Evolutionary conservation across 2,113 vertebrate genomes (phyloP).

Genomic region (Regulus satrapa): DNA sequence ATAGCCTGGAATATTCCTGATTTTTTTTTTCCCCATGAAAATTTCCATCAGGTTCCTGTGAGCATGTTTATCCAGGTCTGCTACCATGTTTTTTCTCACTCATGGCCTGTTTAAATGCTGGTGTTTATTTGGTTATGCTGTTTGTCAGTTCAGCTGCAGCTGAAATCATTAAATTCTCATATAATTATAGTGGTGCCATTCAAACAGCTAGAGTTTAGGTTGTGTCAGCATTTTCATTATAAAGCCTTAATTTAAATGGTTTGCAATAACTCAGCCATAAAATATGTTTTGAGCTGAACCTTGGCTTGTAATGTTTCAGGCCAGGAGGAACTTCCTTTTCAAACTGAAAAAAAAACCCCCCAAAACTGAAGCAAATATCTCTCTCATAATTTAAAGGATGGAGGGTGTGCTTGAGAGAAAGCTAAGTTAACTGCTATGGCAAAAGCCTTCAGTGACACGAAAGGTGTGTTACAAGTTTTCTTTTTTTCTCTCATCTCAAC

Average conservation of each 20-base stretch:
- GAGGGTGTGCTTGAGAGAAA: neutral
- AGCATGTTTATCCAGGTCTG: neutral
- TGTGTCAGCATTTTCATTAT: conserved; percentile 52
- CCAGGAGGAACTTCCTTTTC: neutral
- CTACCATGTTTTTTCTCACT: neutral
- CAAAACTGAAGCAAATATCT: rapidly evolving
- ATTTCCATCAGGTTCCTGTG: neutral
- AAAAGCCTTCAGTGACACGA: neutral
- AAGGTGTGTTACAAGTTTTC: rapidly evolving
- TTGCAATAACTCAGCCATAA: conserved; percentile 18
- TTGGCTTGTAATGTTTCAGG: neutral
- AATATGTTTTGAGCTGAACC: neutral
- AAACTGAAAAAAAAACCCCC: neutral
- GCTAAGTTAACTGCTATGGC: neutral
- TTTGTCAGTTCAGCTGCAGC: conserved; percentile 41
- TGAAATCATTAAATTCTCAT: conserved; percentile 59
- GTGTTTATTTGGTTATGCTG: conserved; percentile 15
- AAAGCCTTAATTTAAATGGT: conserved; percentile 31
- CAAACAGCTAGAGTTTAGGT: neutral
- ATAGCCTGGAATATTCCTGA: neutral
- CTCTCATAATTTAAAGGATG: neutral
- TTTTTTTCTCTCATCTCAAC: neutral
- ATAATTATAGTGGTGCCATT: conserved; percentile 54
- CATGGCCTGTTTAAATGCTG: neutral
- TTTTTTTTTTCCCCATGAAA: neutral